Evolutionary conservation across 2,797 vertebrate genomes (phyloP).

Genomic region (Gallinago solitaria): DNA sequence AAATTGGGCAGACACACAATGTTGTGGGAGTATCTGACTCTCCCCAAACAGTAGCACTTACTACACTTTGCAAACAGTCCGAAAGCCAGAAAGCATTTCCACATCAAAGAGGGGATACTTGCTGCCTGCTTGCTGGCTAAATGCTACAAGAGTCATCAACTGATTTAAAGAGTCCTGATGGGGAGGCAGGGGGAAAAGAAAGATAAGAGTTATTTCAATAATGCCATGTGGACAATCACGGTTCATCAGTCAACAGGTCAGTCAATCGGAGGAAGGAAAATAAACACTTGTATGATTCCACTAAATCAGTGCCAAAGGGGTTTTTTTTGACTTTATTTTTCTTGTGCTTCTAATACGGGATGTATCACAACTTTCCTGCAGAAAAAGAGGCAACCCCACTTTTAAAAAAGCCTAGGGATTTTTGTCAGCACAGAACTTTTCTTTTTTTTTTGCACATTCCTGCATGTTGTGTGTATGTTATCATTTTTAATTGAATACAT

Average conservation of each 20-base stretch:
- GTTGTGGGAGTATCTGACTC: neutral
- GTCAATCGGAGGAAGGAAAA: neutral
- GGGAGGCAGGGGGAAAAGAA: neutral
- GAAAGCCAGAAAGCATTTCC: neutral
- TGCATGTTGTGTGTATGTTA: neutral
- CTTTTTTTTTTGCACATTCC: neutral
- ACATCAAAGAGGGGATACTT: neutral
- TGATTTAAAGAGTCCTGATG: neutral
- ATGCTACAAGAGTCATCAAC: neutral
- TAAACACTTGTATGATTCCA: neutral
- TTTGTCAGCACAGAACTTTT: neutral
- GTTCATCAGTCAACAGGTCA: neutral
- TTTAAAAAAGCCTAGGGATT: neutral
- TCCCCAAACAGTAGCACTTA: neutral
- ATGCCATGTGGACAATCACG: neutral
- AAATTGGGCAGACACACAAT: neutral
- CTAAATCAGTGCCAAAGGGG: neutral
- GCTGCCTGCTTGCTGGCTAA: neutral
- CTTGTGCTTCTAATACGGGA: neutral
- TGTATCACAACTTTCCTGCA: neutral
- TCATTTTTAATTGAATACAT: neutral
- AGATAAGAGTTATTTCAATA: constrained; percentile 8
- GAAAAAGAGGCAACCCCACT: neutral
- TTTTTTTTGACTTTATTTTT: neutral
- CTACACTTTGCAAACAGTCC: neutral